A percentile compares a stretch with the other conserved stretches of the same genome.
Conservation (phyloP, 2,113 vertebrate genomes). For the Poicephalus gulielmi region DNA sequence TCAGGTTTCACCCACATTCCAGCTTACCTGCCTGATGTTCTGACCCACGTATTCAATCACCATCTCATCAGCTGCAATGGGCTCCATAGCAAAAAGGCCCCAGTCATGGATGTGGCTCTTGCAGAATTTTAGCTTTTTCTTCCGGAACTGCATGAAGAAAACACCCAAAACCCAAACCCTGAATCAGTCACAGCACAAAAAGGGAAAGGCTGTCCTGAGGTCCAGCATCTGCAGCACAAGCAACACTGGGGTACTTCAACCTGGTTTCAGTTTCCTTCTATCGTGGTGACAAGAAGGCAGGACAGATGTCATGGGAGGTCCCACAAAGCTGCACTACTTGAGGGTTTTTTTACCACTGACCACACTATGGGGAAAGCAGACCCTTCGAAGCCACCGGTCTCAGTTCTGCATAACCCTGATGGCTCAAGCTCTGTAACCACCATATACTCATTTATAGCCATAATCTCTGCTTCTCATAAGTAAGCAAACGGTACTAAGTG, state of each 20-base stretch:
- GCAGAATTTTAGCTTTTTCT: slow-evolving; percentile 97
- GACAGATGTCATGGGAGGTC: neutral
- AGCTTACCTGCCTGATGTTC: slow-evolving; percentile 94
- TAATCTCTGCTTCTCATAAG: neutral
- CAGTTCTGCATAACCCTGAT: neutral
- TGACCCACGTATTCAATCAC: slow-evolving; percentile 98
- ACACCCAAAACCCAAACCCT: neutral
- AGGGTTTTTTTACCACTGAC: neutral
- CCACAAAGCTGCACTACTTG: neutral
- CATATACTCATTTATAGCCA: neutral
- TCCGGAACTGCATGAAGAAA: slow-evolving; percentile 86
- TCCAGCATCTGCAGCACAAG: neutral
- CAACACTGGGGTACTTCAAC: neutral
- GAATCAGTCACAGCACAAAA: neutral
- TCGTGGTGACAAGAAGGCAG: neutral
- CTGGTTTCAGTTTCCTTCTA: neutral
- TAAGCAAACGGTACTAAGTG: neutral
- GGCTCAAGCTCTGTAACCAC: neutral
- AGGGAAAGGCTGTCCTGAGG: neutral
- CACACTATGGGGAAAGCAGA: neutral
- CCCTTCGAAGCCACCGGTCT: accelerated
- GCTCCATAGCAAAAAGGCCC: slow-evolving; percentile 97
- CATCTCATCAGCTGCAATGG: slow-evolving; percentile 98
- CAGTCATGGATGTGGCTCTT: slow-evolving; percentile 98
- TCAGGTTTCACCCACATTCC: neutral